Base-by-base conservation (phyloP, 2,888 invertebrate species). In the Xestia xanthographa region DNA sequence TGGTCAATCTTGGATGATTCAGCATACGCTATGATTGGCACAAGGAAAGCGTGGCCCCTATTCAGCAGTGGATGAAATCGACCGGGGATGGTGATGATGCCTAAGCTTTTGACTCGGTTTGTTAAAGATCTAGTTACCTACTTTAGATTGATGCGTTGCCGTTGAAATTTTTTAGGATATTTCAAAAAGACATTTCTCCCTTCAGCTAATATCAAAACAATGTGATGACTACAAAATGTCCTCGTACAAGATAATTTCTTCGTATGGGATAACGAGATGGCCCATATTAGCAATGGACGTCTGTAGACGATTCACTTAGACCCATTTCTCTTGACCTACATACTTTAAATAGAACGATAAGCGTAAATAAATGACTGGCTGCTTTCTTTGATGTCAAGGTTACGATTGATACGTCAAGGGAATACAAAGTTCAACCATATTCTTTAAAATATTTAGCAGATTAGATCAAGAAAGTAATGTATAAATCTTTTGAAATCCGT, bases 241-340 rank as follows among this genome's bases (percentile, higher is more conserved):
- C 5, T 45, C 17, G 5, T 5, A 45, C 26, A 38, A 38, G 29
- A 65, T 11, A 8, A 20, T 12, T 34, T 38, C 9, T 48, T 68
- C n/a, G 12, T 48, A 68, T 68, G 9, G 2, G 14, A 20, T 26
- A 56, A 22, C 14, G n/a, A 73, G 20, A 34, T 43, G 26, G 5
- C 17, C 34, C 43, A 56, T 43, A 56, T n/a, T 6, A 34, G 41
- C 41, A 29, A 4, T 20, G 8, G 26, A 22, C 22, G 5, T 26
- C 20, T 20, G 14, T 2, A 48, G 22, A 73, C 0, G n/a, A 74
- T 41, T 43, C 41, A 43, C 43, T 60, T 73, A 60, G 81, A 80
- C 48, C 76, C 72, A 76, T 76, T 76, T 72, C 14, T 72, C 76
- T 48, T 58, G 66, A 53, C 43, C 50, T 66, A 34, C 34, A 34